phyloP scores from a whole-genome alignment of 2,113 vertebrate species.

The Steatornis caripensis region DNA sequence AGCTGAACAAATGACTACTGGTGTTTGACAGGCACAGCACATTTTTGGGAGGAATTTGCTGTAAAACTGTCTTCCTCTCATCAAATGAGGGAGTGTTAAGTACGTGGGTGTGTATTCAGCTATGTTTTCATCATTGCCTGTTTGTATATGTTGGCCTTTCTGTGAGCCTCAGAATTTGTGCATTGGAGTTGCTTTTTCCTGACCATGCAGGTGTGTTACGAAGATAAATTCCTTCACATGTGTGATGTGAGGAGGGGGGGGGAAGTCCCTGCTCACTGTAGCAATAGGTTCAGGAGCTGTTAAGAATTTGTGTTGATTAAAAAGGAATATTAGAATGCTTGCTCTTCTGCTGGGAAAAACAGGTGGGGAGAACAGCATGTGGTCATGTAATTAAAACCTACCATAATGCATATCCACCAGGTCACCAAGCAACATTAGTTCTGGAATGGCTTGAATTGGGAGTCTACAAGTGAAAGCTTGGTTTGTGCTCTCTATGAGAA shows the following conservation, averaged over 20 bases:
- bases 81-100: not conserved
- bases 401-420: not conserved
- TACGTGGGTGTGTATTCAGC: not conserved
- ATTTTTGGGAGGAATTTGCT: not conserved
- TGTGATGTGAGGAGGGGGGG: fast-evolving
- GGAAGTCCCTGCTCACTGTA: not conserved
- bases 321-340: constrained; percentile 2
- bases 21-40: not conserved
- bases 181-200: not conserved
- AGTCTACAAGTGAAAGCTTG: not conserved
- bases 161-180: not conserved
- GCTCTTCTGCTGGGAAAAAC: constrained; percentile 2
- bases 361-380: constrained; percentile 40
- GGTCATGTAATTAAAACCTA: constrained; percentile 37
- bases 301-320: constrained; percentile 5
- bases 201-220: not conserved
- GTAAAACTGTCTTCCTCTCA: not conserved
- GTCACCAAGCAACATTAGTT: not conserved
- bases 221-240: not conserved
- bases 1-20: not conserved
- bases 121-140: not conserved
- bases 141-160: not conserved
- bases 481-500: not conserved
- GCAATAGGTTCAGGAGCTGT: not conserved
- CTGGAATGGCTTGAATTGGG: not conserved